A percentile compares a stretch with the other conserved stretches of the same genome.
Evolutionary conservation across 2,888 invertebrate species (phyloP).

Genomic region (Ectobius pallidus): DNA sequence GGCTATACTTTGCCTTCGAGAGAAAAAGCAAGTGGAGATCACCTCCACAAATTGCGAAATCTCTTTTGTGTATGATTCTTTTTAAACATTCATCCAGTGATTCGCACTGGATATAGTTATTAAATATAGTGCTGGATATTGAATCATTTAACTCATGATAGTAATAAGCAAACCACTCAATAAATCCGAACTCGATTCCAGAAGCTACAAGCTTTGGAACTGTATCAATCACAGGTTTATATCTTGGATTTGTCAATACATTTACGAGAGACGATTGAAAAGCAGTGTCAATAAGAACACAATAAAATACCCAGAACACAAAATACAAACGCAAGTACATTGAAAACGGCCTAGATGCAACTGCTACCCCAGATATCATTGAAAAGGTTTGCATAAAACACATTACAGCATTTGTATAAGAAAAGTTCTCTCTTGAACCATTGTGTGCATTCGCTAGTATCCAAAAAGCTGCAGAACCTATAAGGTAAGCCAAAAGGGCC

Average conservation of each 20-base stretch:
- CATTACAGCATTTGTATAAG: background rate
- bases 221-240: background rate
- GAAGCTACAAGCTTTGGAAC: background rate
- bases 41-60: no score
- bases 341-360: background rate
- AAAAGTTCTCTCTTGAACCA: background rate
- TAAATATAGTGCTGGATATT: background rate
- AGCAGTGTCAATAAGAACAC: slow-evolving; percentile 32
- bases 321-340: slow-evolving; percentile 15
- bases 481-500: no score
- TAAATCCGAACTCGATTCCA: background rate
- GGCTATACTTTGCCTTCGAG: no score
- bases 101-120: background rate
- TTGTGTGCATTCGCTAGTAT: background rate
- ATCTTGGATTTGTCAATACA: slow-evolving; percentile 19
- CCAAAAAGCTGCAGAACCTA: no score
- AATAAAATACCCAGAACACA: no score
- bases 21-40: no score
- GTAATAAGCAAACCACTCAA: background rate
- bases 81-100: no score
- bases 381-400: background rate
- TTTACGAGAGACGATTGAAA: slow-evolving; percentile 33
- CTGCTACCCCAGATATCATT: no score
- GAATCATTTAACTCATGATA: background rate
- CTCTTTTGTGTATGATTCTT: no score